Conservation (phyloP, 1,140 invertebrate species). For the Zophobas atratus region DNA sequence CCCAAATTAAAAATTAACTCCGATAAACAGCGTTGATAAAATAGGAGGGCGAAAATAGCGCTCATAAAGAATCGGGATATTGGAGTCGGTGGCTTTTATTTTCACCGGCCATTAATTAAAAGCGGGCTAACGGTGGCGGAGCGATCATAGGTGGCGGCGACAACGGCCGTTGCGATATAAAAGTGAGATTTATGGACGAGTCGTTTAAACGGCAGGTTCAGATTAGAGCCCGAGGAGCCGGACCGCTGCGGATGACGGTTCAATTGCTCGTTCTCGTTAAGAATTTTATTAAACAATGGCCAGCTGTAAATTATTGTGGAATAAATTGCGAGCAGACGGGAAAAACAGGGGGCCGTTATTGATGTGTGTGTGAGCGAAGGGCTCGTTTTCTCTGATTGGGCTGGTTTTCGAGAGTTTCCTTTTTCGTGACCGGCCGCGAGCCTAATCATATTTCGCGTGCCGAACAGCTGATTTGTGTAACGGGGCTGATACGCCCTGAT, state of each 20-base stretch:
- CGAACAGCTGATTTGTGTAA: constrained; percentile 29
- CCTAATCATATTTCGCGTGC: constrained; percentile 31
- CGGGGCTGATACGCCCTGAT: constrained; percentile 28
- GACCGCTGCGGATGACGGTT: constrained; percentile 45
- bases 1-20: constrained; percentile 45
- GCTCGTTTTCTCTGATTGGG: neutral
- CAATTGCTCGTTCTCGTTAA: constrained; percentile 42
- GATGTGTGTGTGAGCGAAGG: constrained; percentile 1
- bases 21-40: constrained; percentile 24
- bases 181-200: constrained; percentile 58
- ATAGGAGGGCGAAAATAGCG: constrained; percentile 15
- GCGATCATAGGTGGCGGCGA: constrained; percentile 58
- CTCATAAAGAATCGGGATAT: constrained; percentile 53
- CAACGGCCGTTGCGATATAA: constrained; percentile 57
- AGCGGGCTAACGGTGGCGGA: constrained; percentile 49
- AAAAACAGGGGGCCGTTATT: neutral
- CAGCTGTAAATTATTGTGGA: constrained; percentile 36
- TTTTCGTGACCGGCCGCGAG: constrained; percentile 10
- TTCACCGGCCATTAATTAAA: constrained; percentile 59
- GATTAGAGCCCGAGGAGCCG: constrained; percentile 39
- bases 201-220: constrained; percentile 51
- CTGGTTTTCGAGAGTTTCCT: constrained; percentile 6
- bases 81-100: constrained; percentile 55
- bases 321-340: neutral
- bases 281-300: constrained; percentile 48